Conservation (phyloP, 2,888 invertebrate species). For the Diarsia brunnea region DNA sequence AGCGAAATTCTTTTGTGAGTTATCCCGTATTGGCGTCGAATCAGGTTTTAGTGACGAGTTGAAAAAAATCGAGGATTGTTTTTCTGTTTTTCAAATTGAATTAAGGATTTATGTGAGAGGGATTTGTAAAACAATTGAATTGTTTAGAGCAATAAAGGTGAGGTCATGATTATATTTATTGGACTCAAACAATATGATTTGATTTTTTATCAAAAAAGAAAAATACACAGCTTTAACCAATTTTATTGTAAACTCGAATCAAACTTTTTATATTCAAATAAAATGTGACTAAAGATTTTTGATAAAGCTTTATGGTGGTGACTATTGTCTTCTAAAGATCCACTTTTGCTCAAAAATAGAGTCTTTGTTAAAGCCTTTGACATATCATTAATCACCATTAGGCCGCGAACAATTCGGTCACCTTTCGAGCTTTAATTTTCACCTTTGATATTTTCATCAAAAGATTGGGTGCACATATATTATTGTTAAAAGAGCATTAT, state of each 20-base stretch:
- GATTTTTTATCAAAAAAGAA: slow-evolving; percentile 10
- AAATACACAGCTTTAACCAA: slow-evolving; percentile 9
- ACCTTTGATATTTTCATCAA: slow-evolving; percentile 47
- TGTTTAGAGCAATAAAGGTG: background rate
- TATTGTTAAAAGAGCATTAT: slow-evolving; percentile 33
- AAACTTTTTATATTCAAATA: slow-evolving; percentile 20
- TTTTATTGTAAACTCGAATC: slow-evolving; percentile 15
- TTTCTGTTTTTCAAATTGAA: background rate
- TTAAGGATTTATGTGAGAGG: background rate
- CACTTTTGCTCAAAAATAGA: slow-evolving; percentile 43
- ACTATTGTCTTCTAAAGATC: slow-evolving; percentile 46
- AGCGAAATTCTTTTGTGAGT: slow-evolving; percentile 46
- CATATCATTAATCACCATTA: slow-evolving; percentile 48
- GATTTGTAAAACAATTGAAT: background rate
- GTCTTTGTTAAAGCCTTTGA: slow-evolving; percentile 47
- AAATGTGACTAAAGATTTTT: slow-evolving; percentile 29
- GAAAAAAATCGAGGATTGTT: background rate
- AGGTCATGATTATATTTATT: background rate
- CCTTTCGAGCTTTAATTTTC: slow-evolving; percentile 35
- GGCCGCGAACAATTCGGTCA: slow-evolving; percentile 41
- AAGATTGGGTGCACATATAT: slow-evolving; percentile 20
- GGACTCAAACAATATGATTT: background rate
- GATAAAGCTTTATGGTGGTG: slow-evolving; percentile 31
- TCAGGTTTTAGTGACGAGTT: background rate
- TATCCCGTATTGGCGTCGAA: background rate